phyloP scores from a whole-genome alignment of 2,113 vertebrate genomes.

The Corydoras sp. region DNA sequence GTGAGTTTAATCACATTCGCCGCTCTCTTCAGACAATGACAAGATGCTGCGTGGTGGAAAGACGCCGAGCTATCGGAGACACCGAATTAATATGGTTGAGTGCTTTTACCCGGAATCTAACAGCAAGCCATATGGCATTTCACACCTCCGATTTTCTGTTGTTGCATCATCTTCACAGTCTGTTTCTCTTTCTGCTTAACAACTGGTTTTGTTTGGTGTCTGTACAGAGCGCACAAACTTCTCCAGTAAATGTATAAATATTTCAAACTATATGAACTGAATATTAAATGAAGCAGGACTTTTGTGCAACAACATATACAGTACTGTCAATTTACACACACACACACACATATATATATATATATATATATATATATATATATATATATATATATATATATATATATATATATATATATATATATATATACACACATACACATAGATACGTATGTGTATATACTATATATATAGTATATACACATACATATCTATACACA shows the following conservation, averaged over 20 bases:
- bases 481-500: too few species aligned
- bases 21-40: slow-evolving; percentile 1
- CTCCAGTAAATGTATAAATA: slow-evolving; percentile 29
- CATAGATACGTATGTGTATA: too few species aligned
- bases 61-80: background rate
- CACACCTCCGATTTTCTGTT: slow-evolving; percentile 17
- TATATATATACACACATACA: too few species aligned
- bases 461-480: too few species aligned
- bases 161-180: slow-evolving; percentile 11
- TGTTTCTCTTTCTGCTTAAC: background rate
- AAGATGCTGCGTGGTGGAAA: background rate
- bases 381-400: too few species aligned
- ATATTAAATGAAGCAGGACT: too few species aligned
- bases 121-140: slow-evolving; percentile 5
- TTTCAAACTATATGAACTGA: background rate
- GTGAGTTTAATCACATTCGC: slow-evolving; percentile 7
- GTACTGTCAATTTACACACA: too few species aligned
- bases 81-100: background rate
- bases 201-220: slow-evolving; percentile 18
- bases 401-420: too few species aligned
- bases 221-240: slow-evolving; percentile 16
- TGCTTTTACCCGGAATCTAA: slow-evolving; percentile 2
- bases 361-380: too few species aligned
- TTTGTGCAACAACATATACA: too few species aligned
- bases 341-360: too few species aligned